Evolutionary conservation across 1,140 invertebrate species (phyloP).

Genomic region (Bombus cullumanus): DNA sequence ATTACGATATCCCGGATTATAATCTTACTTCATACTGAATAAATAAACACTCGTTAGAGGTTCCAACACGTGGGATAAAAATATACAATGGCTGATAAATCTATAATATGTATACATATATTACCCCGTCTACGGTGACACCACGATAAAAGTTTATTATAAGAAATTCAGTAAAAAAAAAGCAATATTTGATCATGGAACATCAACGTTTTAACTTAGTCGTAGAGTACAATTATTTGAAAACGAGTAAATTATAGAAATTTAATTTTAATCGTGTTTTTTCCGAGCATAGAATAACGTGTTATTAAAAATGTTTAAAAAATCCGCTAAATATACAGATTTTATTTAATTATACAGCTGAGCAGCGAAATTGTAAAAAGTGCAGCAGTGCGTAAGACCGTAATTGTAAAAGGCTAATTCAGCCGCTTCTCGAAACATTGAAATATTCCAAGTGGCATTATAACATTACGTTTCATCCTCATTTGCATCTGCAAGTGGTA

Average conservation of each 20-base stretch:
- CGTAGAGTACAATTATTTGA: too few species aligned
- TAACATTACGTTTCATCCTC: conserved; percentile 8
- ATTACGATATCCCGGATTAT: neutral
- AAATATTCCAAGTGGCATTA: neutral
- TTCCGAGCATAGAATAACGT: neutral
- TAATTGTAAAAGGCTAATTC: neutral
- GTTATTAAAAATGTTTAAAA: neutral
- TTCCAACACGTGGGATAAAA: neutral
- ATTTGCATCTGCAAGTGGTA: conserved; percentile 19
- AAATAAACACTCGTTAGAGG: neutral
- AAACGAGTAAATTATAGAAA: too few species aligned
- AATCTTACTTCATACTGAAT: too few species aligned
- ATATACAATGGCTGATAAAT: neutral
- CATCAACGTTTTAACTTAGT: too few species aligned
- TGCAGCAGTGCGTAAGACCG: neutral
- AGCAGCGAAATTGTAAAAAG: neutral
- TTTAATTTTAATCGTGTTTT: neutral
- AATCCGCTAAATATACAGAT: neutral
- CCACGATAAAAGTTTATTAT: too few species aligned
- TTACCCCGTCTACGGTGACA: too few species aligned
- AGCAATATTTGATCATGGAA: too few species aligned
- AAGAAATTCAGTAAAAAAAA: too few species aligned
- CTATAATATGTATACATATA: neutral
- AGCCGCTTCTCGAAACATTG: conserved; percentile 8
- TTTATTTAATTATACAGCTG: neutral